Evolutionary conservation across 2,113 vertebrate genomes (phyloP), one percentile per base, ranked within the genome.

Genomic region (Vulpes ferrilata): DNA sequence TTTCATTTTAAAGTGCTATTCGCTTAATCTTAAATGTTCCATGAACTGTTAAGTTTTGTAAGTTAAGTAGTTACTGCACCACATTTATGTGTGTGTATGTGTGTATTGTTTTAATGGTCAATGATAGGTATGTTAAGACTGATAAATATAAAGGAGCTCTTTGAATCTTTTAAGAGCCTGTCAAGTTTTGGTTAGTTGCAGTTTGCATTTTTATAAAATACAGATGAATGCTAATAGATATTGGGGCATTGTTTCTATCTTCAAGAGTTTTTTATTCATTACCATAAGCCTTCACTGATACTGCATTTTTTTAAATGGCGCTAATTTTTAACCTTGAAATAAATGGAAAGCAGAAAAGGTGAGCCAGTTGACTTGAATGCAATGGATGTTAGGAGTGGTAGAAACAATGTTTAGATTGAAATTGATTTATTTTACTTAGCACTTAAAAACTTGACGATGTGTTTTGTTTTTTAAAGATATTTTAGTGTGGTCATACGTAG

Each of bases 1-100:
- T 98, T 93, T 99, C 98, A 98, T 99, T 99, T 99, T 99, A 96
- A 98, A 98, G 97, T 99, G 98, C 98, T 99, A 97, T 95, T 99
- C 98, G 98, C 97, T 98, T 99, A 97, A 98, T 97, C 97, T 98
- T 99, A 98, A 99, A 98, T 99, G 99, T 99, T 99, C 98, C 98
- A 98, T 99, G 98, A 99, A 98, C 96, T 99, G 99, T 99, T 99
- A 93, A 98, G 93, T 98, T 98, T 98, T 98, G 93, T 98, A 90
- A 98, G 98, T 96, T 99, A 95, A 67, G 94, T 98, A 98, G 98
- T 98, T 98, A 96, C 87, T 98, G 97, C 98, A 97, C 96, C 96
- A 98, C 97, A 92, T 98, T 83, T 98, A 96, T 97, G 97, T 98
- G 97, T 97, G 97, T 92, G 55, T 88, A n/a, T 89, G 67, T 95